These are phyloP conservation scores for Archivesica marissinica DNA, from an alignment of 1,140 invertebrate species.

Conservation along the genomic window DNA sequence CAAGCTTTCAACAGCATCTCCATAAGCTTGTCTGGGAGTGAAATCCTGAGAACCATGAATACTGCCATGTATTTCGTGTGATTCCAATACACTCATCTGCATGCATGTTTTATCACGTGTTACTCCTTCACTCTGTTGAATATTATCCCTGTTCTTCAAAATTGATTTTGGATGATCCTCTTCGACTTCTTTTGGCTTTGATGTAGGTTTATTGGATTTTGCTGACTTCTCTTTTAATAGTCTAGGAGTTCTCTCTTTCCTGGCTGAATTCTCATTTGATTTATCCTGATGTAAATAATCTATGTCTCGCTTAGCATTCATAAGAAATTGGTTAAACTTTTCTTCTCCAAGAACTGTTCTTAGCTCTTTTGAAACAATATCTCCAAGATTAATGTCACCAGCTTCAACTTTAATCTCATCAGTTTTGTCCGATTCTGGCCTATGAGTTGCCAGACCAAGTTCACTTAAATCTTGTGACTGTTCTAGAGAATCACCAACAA, in stretches of 20 bases:
- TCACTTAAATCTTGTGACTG: constrained; percentile 59
- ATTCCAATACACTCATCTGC: constrained; percentile 4
- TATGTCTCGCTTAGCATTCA: constrained; percentile 69
- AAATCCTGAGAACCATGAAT: not conserved
- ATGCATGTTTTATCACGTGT: not conserved
- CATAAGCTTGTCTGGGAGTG: constrained; percentile 52
- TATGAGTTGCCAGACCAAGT: constrained; percentile 72
- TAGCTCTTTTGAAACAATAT: constrained; percentile 62
- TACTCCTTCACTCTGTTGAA: not conserved
- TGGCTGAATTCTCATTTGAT: constrained; percentile 58
- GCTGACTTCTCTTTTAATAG: constrained; percentile 36
- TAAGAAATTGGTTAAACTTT: constrained; percentile 70
- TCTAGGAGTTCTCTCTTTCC: constrained; percentile 52
- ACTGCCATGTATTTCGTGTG: not conserved
- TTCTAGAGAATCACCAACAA: not conserved
- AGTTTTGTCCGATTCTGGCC: constrained; percentile 57
- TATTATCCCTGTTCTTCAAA: not conserved
- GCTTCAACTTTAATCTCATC: constrained; percentile 15
- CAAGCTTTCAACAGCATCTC: constrained; percentile 42
- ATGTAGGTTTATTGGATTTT: not conserved
- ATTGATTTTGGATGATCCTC: constrained; percentile 11
- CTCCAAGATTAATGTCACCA: constrained; percentile 61
- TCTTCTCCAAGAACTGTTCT: constrained; percentile 68
- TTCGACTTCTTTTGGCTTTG: constrained; percentile 2
- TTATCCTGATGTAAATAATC: constrained; percentile 63